phyloP scores from a whole-genome alignment of 2,113 vertebrate genomes.

The Psophia crepitans region DNA sequence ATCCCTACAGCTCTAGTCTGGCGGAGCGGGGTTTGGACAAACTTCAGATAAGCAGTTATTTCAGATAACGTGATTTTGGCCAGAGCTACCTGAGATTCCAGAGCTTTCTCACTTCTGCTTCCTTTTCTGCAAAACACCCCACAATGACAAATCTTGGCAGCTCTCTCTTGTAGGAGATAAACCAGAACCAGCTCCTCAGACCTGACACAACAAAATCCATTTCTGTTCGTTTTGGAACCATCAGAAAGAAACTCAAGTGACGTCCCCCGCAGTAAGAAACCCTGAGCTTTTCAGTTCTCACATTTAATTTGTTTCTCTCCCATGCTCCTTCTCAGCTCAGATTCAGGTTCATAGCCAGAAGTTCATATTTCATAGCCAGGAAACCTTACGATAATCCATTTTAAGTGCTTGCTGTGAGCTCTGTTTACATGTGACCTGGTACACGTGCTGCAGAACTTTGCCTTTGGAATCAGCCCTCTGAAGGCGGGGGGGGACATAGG shows the following conservation, averaged over 20 bases:
- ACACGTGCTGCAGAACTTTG: neutral
- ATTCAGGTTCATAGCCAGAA: neutral
- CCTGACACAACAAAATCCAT: neutral
- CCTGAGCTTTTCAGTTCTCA: neutral
- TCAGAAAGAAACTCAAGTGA: neutral
- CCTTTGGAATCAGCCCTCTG: neutral
- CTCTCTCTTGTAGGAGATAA: neutral
- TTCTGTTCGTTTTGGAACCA: neutral
- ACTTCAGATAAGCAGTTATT: neutral
- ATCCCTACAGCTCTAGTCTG: neutral
- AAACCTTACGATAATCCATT: neutral
- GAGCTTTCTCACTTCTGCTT: conserved; percentile 12
- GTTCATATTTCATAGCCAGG: neutral
- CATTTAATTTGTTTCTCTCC: neutral
- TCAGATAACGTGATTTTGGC: neutral
- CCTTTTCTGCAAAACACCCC: neutral
- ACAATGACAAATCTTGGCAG: neutral
- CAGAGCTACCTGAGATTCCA: neutral
- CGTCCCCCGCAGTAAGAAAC: neutral
- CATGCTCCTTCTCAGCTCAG: neutral
- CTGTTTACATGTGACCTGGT: neutral
- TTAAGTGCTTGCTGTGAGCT: neutral
- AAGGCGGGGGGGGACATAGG: neutral
- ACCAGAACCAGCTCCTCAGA: neutral
- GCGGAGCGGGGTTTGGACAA: neutral